These are phyloP conservation scores for Odontomachus brunneus DNA, from an alignment of 1,140 invertebrate species.

Conservation along the genomic window DNA sequence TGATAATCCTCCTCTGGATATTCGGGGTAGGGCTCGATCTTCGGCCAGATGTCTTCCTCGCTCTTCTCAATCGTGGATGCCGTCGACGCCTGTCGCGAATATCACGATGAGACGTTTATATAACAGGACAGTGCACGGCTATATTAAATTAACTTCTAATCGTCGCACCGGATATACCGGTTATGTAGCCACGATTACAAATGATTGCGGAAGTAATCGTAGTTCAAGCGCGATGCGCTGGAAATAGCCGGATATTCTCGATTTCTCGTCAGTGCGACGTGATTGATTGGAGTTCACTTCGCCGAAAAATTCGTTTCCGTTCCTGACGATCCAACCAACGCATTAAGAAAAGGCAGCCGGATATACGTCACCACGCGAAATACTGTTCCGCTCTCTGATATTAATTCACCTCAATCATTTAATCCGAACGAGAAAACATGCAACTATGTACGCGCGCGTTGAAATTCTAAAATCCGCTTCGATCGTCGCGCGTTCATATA, in stretches of 20 bases:
- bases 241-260: slow-evolving; percentile 64
- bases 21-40: slow-evolving; percentile 54
- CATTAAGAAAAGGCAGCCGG: no score
- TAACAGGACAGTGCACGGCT: neutral
- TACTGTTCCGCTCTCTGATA: no score
- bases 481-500: no score
- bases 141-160: neutral
- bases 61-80: slow-evolving; percentile 67
- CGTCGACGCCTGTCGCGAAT: slow-evolving; percentile 62
- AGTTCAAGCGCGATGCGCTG: slow-evolving; percentile 18
- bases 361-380: no score
- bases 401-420: no score
- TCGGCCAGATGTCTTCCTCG: slow-evolving; percentile 37
- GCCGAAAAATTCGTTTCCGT: slow-evolving; percentile 50
- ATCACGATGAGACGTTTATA: neutral
- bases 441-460: no score
- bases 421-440: no score
- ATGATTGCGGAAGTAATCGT: slow-evolving; percentile 28
- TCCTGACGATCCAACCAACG: slow-evolving; percentile 20
- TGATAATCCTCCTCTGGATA: slow-evolving; percentile 50
- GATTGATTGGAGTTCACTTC: slow-evolving; percentile 55
- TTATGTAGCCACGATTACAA: slow-evolving; percentile 45
- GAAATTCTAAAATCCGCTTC: no score
- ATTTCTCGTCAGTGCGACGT: slow-evolving; percentile 41
- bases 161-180: slow-evolving; percentile 2